Base-by-base conservation (phyloP, 2,888 invertebrate species). In the Thecophora atra region DNA sequence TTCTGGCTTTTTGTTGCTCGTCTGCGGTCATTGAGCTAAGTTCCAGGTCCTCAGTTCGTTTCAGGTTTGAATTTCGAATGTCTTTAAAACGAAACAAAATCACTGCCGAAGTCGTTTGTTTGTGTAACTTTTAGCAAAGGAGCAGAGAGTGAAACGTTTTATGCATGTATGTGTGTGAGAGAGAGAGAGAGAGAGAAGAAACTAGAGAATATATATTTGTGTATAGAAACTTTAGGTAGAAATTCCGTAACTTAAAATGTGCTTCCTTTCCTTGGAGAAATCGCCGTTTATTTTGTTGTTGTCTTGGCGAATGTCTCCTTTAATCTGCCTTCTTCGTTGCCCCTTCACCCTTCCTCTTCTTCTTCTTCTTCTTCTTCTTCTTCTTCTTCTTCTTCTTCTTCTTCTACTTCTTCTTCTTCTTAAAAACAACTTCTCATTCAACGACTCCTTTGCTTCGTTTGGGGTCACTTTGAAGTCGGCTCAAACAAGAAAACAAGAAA, bases 11-110 rank as follows among this genome's bases (percentile, higher is more conserved):
- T 54, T 65, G 51, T 68, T 65, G 56, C 58, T n/a, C 65, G 60
- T 52, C 70, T 54, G 52, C 74, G 77, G 75, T 75, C 74, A 75
- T 74, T 75, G 75, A 73, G 74, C 74, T 75, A 72, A 24, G 21
- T 21, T 11, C 56, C 6, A 17, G 21, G 26, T 26, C 11, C 15
- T 5, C 28, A 52, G 63, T 42, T 52, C 37, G 42, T 26, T 24
- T 24, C 3, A 47, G 63, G 63, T 52, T 52, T 54, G 42, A 70
- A 54, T 54, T 64, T 64, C 54, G 52, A 70, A 64, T 54, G 64
- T 62, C 42, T 26, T 58, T 15, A 28, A 58, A 58, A 13, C 60
- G 17, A 60, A n/a, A 60, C 19, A 44, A 65, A 26, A 51, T 65
- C 64, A 65, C 42, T 65, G 47, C 63, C 24, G 21, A 21, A 11